Base-by-base conservation (phyloP, 2,113 vertebrate species). In the Pionites leucogaster region DNA sequence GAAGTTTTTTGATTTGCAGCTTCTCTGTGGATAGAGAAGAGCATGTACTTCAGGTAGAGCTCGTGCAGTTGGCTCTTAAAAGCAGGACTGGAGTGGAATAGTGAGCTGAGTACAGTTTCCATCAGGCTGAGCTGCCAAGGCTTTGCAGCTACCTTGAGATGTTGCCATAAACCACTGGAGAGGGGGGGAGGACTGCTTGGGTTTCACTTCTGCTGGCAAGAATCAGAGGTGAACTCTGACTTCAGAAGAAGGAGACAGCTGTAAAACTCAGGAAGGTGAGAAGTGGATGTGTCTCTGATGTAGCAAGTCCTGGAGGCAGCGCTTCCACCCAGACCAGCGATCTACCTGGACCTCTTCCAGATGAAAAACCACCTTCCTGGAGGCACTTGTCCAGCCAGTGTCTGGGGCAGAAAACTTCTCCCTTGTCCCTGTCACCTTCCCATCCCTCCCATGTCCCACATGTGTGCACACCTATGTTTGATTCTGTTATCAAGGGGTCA, bases 121-220 rank as follows among this genome's bases (percentile, higher is more conserved):
- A 31, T 63, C 5, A 2, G 50, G 72, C 53, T 74, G 59, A 81
- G 81, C 68, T 91, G 90, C 90, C 69, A 67, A 41, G 47, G 64
- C 41, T 44, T 94, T 13, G 16, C 87, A 71, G 74, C 71, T 75
- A 23, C 74, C 84, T 91, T 2, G 2, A 46, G 62, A 41, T 57
- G 39, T 82, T 90, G 74, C 82, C 23, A 14, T 87, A 59, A 93
- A 67, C 46, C 69, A 5, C 82, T 71, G 50, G 47, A 71, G 42
- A 37, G 23, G 42, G 39, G 76, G 47, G 17, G 15, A 71, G 35
- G 19, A 5, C 63, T 84, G 72, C 70, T 90, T 8, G 3, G 31
- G n/a, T 88, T 88, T 95, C 82, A 28, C 46, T 85, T 75, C 62
- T 59, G 55, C 82, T 95, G 88, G 67, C 70, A 67, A 33, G n/a